phyloP scores from a whole-genome alignment of 2,113 vertebrate genomes.

The Siniperca chuatsi region DNA sequence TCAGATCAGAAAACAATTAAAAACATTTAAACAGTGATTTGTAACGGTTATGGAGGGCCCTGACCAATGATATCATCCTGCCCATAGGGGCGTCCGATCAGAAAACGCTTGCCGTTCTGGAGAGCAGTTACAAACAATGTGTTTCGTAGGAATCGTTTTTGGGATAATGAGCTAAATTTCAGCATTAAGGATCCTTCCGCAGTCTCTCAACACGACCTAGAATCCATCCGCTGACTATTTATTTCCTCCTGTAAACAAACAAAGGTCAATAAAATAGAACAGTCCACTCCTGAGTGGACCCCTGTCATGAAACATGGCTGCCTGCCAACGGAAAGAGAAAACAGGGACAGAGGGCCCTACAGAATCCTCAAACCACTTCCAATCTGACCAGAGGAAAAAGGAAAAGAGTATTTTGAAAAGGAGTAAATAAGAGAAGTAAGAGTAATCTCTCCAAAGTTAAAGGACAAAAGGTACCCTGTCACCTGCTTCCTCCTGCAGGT shows the following conservation, averaged over 20 bases:
- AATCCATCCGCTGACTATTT: constrained; percentile 48
- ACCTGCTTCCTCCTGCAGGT: constrained; percentile 6
- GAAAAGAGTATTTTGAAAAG: constrained; percentile 5
- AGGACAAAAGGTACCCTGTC: constrained; percentile 29
- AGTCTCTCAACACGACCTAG: constrained; percentile 17
- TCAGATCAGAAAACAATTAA: neutral
- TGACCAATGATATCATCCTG: neutral
- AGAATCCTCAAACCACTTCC: constrained; percentile 23
- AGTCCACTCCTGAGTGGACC: constrained; percentile 21
- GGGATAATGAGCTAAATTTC: neutral
- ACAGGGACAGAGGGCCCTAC: neutral
- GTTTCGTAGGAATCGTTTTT: neutral
- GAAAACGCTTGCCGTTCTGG: neutral
- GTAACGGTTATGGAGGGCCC: neutral
- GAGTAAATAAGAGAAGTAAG: constrained; percentile 11
- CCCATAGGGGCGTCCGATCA: no score
- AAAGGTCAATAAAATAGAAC: constrained; percentile 49
- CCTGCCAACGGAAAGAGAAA: constrained; percentile 30
- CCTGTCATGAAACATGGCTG: constrained; percentile 19
- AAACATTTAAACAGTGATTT: neutral
- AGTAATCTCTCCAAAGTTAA: constrained; percentile 20
- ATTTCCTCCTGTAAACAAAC: constrained; percentile 51
- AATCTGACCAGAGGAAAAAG: constrained; percentile 10
- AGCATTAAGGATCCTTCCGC: neutral
- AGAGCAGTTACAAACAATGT: neutral